Evolutionary conservation across 2,888 invertebrate species (phyloP).

Genomic region (Aphrophora alni): DNA sequence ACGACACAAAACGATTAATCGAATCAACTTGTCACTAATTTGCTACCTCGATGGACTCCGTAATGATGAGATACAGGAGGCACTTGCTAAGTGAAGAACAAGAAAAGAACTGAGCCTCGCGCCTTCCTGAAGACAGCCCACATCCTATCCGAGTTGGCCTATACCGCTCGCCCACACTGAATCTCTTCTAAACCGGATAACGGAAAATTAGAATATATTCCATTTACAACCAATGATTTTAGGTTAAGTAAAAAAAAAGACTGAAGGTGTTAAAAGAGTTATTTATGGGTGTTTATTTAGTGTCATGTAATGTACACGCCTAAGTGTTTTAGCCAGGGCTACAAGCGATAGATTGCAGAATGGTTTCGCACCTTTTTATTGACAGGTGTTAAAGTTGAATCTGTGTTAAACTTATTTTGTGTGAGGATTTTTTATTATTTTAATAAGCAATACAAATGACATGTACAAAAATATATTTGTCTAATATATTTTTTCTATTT

Average conservation of each 20-base stretch:
- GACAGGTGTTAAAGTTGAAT: not conserved
- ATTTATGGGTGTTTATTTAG: not conserved
- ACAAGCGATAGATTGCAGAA: too few relatives aligned
- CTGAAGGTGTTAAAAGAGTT: not conserved
- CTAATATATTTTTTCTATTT: too few relatives aligned
- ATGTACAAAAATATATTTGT: too few relatives aligned
- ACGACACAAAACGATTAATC: not conserved
- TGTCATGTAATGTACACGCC: not conserved
- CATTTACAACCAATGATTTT: not conserved
- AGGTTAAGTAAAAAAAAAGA: not conserved
- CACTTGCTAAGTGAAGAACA: not conserved
- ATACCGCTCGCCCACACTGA: not conserved
- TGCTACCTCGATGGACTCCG: not conserved
- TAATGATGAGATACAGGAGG: not conserved
- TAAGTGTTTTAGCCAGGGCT: too few relatives aligned
- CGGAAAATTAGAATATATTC: conserved; percentile 1
- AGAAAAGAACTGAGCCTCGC: not conserved
- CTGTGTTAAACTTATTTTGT: too few relatives aligned
- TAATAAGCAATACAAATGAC: too few relatives aligned
- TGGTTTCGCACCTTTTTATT: not conserved
- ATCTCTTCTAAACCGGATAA: not conserved
- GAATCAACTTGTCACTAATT: not conserved
- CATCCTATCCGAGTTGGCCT: not conserved
- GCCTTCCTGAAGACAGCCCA: not conserved
- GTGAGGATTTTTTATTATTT: too few relatives aligned